Conservation (phyloP, 1,140 invertebrate species). For the Diplogasteroides magnus region DNA sequence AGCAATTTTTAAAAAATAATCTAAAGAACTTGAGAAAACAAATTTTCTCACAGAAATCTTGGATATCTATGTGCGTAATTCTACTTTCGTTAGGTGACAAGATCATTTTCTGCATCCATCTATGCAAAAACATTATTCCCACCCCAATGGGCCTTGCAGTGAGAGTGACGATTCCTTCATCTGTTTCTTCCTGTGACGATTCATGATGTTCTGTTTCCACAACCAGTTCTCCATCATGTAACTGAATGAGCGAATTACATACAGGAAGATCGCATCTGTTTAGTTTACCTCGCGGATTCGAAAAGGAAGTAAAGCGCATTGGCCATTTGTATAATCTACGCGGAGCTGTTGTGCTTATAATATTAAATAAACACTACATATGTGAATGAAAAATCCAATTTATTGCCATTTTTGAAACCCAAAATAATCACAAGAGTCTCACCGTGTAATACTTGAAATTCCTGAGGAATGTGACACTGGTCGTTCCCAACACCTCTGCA, state of each 20-base stretch:
- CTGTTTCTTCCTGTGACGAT: not conserved
- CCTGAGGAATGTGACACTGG: not conserved
- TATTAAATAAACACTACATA: too few species aligned
- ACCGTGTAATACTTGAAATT: not conserved
- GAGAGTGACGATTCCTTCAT: not conserved
- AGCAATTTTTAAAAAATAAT: too few species aligned
- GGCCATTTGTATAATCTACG: too few species aligned
- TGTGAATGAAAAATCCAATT: too few species aligned
- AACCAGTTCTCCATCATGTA: not conserved
- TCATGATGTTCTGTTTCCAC: not conserved
- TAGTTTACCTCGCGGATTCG: not conserved
- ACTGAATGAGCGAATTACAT: not conserved
- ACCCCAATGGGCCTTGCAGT: not conserved
- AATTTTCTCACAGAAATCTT: too few species aligned
- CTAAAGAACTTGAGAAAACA: too few species aligned
- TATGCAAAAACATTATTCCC: too few species aligned
- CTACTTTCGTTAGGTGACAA: too few species aligned
- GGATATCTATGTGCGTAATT: too few species aligned
- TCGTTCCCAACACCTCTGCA: not conserved
- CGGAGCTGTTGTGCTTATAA: too few species aligned
- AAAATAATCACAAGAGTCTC: too few species aligned
- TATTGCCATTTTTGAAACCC: not conserved
- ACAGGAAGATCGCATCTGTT: not conserved
- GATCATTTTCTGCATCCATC: too few species aligned
- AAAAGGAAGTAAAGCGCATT: not conserved